These are phyloP conservation scores for Urocyon cinereoargenteus DNA, from an alignment of 2,797 vertebrate species.

Conservation along the genomic window DNA sequence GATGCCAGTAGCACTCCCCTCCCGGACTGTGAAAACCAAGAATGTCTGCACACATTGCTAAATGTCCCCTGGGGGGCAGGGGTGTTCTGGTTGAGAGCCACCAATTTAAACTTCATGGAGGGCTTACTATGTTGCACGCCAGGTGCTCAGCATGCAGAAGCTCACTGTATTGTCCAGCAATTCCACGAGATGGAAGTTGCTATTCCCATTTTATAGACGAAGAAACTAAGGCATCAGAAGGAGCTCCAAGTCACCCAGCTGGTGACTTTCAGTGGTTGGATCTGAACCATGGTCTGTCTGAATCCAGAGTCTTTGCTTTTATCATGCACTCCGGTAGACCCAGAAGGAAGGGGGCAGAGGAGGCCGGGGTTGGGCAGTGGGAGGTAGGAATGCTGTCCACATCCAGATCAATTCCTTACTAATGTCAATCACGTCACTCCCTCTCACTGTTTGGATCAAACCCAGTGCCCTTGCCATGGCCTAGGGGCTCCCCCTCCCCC, in stretches of 20 bases:
- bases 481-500: background rate
- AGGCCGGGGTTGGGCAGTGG: background rate
- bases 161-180: fast-evolving
- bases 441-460: background rate
- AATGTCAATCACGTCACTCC: background rate
- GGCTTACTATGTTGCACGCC: background rate
- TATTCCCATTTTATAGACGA: background rate
- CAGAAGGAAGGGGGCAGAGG: background rate
- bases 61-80: background rate
- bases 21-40: background rate
- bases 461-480: background rate
- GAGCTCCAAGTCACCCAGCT: background rate
- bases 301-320: background rate
- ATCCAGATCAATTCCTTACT: background rate
- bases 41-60: background rate
- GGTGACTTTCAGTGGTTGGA: background rate
- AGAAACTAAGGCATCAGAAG: background rate
- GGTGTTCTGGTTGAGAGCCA: background rate
- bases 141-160: background rate
- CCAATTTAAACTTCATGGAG: background rate
- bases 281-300: background rate
- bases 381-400: background rate
- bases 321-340: background rate
- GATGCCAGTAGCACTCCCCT: background rate
- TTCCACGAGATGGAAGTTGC: background rate